Conservation (phyloP, 2,888 invertebrate genomes). For the Schizotus pectinicornis region DNA sequence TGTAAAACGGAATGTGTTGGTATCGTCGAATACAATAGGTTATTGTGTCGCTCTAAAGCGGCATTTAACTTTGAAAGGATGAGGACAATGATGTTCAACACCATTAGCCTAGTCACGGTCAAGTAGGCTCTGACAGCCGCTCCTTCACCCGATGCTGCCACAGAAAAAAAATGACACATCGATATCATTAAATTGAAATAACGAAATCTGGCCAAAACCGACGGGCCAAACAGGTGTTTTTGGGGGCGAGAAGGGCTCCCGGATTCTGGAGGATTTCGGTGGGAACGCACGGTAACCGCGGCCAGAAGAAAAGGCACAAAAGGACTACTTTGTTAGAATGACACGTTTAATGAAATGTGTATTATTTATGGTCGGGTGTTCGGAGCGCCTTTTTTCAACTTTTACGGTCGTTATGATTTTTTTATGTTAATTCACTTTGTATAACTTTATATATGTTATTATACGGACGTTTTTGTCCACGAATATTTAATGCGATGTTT, state of each 20-base stretch:
- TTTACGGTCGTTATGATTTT: constrained; percentile 39
- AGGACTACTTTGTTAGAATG: constrained; percentile 52
- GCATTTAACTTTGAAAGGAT: constrained; percentile 41
- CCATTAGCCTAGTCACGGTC: constrained; percentile 46
- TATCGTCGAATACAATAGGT: constrained; percentile 29
- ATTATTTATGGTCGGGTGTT: constrained; percentile 47
- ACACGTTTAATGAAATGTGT: constrained; percentile 53
- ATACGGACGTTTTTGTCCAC: constrained; percentile 26
- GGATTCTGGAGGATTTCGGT: constrained; percentile 1
- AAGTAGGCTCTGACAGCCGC: constrained; percentile 34
- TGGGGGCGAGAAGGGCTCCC: no score
- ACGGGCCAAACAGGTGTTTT: not conserved
- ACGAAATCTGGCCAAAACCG: constrained; percentile 8
- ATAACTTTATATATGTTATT: constrained; percentile 40
- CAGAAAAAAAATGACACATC: constrained; percentile 26
- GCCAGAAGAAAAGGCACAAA: constrained; percentile 44
- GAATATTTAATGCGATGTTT: constrained; percentile 6
- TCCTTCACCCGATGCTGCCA: constrained; percentile 17
- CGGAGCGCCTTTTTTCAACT: constrained; percentile 16
- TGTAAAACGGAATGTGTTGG: constrained; percentile 11
- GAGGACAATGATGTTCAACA: constrained; percentile 44
- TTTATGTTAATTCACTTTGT: constrained; percentile 43
- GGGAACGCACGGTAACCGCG: constrained; percentile 26
- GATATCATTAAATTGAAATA: constrained; percentile 24
- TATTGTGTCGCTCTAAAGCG: constrained; percentile 38